Evolutionary conservation across 2,113 vertebrate genomes (phyloP), one percentile per base, ranked within the genome.

Genomic region (Pardalotus punctatus): DNA sequence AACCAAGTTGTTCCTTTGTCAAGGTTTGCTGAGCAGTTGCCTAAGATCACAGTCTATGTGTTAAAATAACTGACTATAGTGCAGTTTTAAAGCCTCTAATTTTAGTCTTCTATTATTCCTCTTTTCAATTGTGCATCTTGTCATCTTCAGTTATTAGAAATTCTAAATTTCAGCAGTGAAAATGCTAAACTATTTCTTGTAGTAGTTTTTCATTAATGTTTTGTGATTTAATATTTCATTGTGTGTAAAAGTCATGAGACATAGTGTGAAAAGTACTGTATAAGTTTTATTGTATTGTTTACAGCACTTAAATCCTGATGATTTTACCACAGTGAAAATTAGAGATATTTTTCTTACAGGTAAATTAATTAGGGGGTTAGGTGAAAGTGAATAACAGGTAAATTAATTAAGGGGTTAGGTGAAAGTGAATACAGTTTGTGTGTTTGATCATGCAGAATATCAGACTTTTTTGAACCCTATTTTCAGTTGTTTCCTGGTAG

Each of bases 311-410:
- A 82, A 79, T 96, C 74, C 86, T 87, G 85, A 92, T 93, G 81
- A 94, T 94, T 96, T 96, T 94, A 82, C 79, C 88, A 81, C 86
- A 65, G 80, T 81, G 93, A 97, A 97, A 97, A 97, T 96, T 80
- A 96, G 85, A 96, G 90, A 87, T 91, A 79, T 81, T 96, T 97
- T 98, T 95, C 82, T 95, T 95, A 61, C 54, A 90, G 92, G 77
- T 97, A 84, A 97, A 97, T 97, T 97, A 97, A 97, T 97, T 94
- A 95, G 50, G 51, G 61, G 24, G 61, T 97, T 96, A 94, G 29
- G 56, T 81, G 23, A 70, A 91, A 94, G 76, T 23, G 19, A 96
- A 88, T 90, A 64, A 61, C 54, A 90, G 92, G 77, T 97, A 84
- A 97, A 97, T 97, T 97, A 97, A 97, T 97, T 94, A 95, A 47